Percentiles rank a stretch among this genome's conserved stretches.
Conservation (phyloP, 2,888 invertebrate species). For the Brenthis daphne region DNA sequence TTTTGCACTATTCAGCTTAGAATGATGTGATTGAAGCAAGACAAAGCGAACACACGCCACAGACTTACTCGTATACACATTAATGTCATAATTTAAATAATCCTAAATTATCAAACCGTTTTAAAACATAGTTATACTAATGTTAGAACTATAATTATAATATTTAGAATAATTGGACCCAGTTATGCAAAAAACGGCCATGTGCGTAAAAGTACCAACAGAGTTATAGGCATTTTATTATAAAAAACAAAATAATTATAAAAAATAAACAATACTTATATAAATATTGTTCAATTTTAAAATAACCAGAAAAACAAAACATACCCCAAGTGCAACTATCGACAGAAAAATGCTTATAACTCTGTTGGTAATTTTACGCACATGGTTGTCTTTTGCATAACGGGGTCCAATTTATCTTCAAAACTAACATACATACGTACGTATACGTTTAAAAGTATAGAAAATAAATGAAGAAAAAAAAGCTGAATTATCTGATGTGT, state of each 20-base stretch:
- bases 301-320: too few species aligned
- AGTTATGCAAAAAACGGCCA: too few species aligned
- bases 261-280: too few species aligned
- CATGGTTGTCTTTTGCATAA: too few species aligned
- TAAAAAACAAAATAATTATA: too few species aligned
- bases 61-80: conserved; percentile 28
- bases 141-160: neutral
- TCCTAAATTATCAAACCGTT: conserved; percentile 34
- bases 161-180: neutral
- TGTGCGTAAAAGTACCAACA: too few species aligned
- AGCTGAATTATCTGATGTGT: conserved; percentile 27
- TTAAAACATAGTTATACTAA: conserved; percentile 8
- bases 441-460: neutral
- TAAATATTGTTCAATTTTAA: too few species aligned
- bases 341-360: too few species aligned
- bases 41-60: conserved; percentile 21
- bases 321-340: too few species aligned
- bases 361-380: too few species aligned
- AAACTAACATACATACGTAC: neutral
- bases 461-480: conserved; percentile 12
- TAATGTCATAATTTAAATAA: conserved; percentile 36
- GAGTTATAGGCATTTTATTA: too few species aligned
- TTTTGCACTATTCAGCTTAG: conserved; percentile 31
- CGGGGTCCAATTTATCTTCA: neutral
- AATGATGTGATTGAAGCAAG: conserved; percentile 32